Base-by-base conservation (phyloP, 1,140 invertebrate species). In the Tetragonula clypearis region DNA sequence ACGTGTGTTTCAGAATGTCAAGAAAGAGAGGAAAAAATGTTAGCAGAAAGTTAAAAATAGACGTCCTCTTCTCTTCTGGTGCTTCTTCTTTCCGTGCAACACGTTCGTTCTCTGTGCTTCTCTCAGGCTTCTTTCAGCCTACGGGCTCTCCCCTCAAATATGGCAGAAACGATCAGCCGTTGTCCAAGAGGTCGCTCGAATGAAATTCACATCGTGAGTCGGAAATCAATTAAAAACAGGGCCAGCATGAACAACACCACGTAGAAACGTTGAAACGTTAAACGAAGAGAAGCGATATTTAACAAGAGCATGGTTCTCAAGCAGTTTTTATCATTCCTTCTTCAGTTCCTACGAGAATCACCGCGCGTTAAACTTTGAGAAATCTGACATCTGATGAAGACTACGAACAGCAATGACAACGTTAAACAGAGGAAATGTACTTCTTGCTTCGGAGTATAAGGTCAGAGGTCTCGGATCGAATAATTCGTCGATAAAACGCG, bases 21-120 rank as follows among this genome's bases (percentile, higher is more conserved):
- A 17, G 65, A 60, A 68, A 84, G 84, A 74, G 75, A 69, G 86
- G 87, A 56, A 82, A 89, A 88, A 77, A 87, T 66, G 53, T 23
- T 56, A 69, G 23, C 19, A 30, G 62, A 65, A 41, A n/a, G 71
- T 80, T 85, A 88, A 89, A 89, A 88, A 89, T 89, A 89, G 53
- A 30, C 66, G 35, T 60, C 66, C 53, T 68, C 56, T 49, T 21
- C 41, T 53, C 30, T 49, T 30, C n/a, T 14, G 30, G 58, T 60
- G n/a, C 49, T 65, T 19, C 19, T 60, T 26, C 55, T 60, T 30
- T 26, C 23, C 41, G 15, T n/a, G 62, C 65, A n/a, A 49, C 21
- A 14, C 55, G 30, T 30, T 23, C 74, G 41, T 30, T 12, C 35
- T 53, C 26, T 1, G n/a, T 49, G 53, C 1, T 41, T 86, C 68